Base-by-base conservation (phyloP, 2,797 vertebrate genomes). In the Diplodus puntazzo region DNA sequence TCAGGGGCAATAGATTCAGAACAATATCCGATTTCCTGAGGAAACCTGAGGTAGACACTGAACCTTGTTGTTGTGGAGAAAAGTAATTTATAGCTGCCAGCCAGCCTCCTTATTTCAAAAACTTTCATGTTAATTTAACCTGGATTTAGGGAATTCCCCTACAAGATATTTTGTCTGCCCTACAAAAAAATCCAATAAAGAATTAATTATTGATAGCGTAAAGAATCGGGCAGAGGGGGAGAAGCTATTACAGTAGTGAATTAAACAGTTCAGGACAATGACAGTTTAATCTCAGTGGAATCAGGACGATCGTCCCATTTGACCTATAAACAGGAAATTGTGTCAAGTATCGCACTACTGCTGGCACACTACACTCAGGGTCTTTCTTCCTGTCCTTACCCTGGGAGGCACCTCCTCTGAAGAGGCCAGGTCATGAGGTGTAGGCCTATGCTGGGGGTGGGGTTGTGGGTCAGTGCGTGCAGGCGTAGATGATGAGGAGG, bases 391-490 rank as follows among this genome's bases (percentile, higher is more conserved):
- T 66, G 57, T 77, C 65, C 93, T 95, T 95, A 94, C 93, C 93
- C 90, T 81, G 49, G 93, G 94, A 1, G 91, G 93, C 39, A 81
- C 85, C 50, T 93, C 92, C 53, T 86, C 87, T 95, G 96, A 96
- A 94, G 95, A 95, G 85, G 92, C 92, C 55, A 93, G 92, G 73
- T 97, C 96, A 0, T 94, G 92, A 88, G 91, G 88, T 76, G 95
- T 93, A 84, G 95, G 95, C 93, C 96, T 97, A 95, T 95, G 92
- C 93, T 96, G 96, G 87, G 94, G 94, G 88, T 92, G 96, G 88
- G 96, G 94, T 82, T 96, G 95, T 91, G 93, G 96, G 95, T 97
- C 96, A 96, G 95, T 96, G 95, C 95, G 96, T 95, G 96, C 94
- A 94, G 96, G 94, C 43, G 76, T 62, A 61, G 87, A 89, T 82